These are phyloP conservation scores for Spermophilus dauricus DNA, from an alignment of 2,113 vertebrate species.

Conservation along the genomic window DNA sequence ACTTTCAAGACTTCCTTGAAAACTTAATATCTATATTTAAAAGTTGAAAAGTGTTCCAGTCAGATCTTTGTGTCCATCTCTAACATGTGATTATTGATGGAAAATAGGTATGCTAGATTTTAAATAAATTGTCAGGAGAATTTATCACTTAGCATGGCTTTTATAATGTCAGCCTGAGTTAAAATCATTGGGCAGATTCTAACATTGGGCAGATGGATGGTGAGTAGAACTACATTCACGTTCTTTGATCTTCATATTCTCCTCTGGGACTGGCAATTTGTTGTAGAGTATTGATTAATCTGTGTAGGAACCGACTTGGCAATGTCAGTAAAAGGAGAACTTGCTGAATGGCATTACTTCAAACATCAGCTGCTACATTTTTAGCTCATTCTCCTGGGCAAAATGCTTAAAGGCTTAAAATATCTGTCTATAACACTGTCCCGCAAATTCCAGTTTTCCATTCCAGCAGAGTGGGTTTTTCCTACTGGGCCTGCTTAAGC, in stretches of 20 bases:
- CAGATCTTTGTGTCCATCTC: background rate
- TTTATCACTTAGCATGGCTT: background rate
- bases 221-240: background rate
- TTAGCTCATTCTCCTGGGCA: conserved; percentile 70
- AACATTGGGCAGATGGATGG: background rate
- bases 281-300: conserved; percentile 23
- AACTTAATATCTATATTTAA: conserved; percentile 8
- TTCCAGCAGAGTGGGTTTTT: conserved; percentile 74
- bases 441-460: conserved; percentile 89
- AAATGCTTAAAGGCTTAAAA: conserved; percentile 92
- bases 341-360: conserved; percentile 55
- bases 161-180: background rate
- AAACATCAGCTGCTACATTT: conserved; percentile 60
- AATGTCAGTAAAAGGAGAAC: conserved; percentile 25
- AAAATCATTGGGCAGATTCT: background rate
- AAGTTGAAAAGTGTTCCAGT: background rate
- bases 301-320: conserved; percentile 45
- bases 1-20: conserved; percentile 41
- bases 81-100: background rate
- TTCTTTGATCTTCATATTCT: conserved; percentile 51
- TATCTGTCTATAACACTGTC: conserved; percentile 78
- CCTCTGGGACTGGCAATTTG: conserved; percentile 25
- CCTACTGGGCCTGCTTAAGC: background rate
- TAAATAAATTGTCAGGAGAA: background rate
- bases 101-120: background rate